Evolutionary conservation across 1,140 invertebrate genomes (phyloP).

Genomic region (Anthonomus grandis): DNA sequence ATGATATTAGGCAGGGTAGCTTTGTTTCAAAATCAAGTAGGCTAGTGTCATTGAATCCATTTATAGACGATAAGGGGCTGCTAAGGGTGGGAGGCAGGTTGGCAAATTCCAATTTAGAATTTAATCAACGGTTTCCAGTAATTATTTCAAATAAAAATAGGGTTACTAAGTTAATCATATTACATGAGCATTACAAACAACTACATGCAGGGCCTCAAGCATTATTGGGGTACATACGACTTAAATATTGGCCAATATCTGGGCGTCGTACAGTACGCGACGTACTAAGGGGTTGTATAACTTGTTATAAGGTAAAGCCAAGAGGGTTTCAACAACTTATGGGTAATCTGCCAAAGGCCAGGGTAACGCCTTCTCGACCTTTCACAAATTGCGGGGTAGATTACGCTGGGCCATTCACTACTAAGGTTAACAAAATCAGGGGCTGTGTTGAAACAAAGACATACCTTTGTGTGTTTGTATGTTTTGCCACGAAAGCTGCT

Average conservation of each 20-base stretch:
- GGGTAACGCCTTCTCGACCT: background rate
- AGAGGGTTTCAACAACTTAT: constrained; percentile 11
- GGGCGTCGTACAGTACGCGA: constrained; percentile 24
- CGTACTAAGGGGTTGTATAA: constrained; percentile 39
- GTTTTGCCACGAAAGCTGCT: too few relatives aligned
- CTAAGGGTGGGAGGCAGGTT: background rate
- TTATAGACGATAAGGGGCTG: background rate
- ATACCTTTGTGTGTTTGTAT: too few relatives aligned
- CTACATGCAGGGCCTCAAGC: constrained; percentile 3
- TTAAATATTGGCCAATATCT: constrained; percentile 20
- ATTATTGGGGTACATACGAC: background rate
- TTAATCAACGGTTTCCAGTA: constrained; percentile 9
- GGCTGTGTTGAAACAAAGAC: background rate
- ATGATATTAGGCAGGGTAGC: background rate
- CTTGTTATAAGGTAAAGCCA: constrained; percentile 32
- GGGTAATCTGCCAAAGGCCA: background rate
- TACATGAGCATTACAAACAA: background rate
- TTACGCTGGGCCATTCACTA: background rate
- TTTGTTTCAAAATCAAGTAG: background rate
- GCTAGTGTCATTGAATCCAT: too few relatives aligned
- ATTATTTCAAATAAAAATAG: background rate
- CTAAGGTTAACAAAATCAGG: background rate
- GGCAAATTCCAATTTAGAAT: constrained; percentile 19
- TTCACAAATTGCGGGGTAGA: background rate
- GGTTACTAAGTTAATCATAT: constrained; percentile 1